phyloP scores from a whole-genome alignment of 2,797 vertebrate species.

The Microchirus variegatus region DNA sequence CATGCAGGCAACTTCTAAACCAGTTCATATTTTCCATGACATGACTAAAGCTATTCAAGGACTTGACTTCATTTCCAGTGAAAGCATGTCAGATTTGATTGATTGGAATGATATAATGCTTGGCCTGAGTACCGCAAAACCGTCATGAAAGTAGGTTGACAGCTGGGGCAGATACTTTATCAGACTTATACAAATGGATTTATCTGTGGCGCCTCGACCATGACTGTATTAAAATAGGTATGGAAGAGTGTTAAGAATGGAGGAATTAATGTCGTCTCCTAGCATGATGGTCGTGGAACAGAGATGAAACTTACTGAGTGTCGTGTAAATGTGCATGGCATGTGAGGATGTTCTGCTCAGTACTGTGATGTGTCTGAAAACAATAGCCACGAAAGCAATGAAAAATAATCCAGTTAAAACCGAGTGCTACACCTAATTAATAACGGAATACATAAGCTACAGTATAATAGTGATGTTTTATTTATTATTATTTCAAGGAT shows the following conservation, averaged over 20 bases:
- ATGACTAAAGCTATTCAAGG: constrained; percentile 74
- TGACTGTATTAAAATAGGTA: constrained; percentile 78
- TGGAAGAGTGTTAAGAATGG: constrained; percentile 41
- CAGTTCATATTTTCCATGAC: constrained; percentile 63
- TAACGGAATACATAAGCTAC: no score
- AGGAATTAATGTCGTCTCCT: constrained; percentile 46
- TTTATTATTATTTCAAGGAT: no score
- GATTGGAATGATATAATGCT: constrained; percentile 78
- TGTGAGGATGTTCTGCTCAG: no score
- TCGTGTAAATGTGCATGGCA: constrained; percentile 11
- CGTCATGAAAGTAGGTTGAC: constrained; percentile 77
- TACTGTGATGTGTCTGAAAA: no score
- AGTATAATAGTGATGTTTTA: no score
- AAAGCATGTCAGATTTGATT: constrained; percentile 82
- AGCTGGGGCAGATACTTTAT: constrained; percentile 81
- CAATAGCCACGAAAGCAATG: no score
- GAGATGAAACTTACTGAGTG: constrained; percentile 10
- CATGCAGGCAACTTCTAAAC: constrained; percentile 35
- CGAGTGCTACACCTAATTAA: no score
- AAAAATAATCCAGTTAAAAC: no score
- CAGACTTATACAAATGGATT: constrained; percentile 82
- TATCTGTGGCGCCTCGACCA: constrained; percentile 57
- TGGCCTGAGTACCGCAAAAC: constrained; percentile 61
- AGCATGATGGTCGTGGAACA: constrained; percentile 15
- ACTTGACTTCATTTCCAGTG: constrained; percentile 71